Conservation (phyloP, 2,113 vertebrate genomes). For the Tretioscincus oriximinensis region DNA sequence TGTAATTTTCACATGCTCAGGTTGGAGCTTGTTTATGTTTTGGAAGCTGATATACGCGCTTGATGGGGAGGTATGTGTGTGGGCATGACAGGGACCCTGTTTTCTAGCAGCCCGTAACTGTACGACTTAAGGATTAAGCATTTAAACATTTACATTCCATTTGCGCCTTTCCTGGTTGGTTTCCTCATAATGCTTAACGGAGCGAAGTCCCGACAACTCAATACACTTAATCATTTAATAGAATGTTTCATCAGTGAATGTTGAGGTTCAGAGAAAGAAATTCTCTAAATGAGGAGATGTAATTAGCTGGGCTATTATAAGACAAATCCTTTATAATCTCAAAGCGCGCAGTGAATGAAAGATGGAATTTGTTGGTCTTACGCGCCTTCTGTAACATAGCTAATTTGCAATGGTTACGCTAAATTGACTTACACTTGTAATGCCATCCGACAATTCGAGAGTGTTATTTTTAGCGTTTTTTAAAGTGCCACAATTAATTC, state of each 20-base stretch:
- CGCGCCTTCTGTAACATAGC: constrained; percentile 45
- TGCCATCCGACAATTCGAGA: constrained; percentile 48
- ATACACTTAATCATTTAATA: constrained; percentile 44
- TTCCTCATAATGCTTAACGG: constrained; percentile 24
- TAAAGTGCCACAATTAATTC: constrained; percentile 67
- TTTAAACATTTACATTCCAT: constrained; percentile 5
- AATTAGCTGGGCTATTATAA: constrained; percentile 63
- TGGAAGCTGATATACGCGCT: no score
- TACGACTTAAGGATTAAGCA: constrained; percentile 10
- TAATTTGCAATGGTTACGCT: constrained; percentile 50
- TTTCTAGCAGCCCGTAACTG: neutral
- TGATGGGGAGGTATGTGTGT: no score
- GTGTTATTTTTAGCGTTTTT: constrained; percentile 48
- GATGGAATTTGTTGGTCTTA: constrained; percentile 53
- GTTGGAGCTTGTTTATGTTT: no score
- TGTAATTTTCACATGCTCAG: no score
- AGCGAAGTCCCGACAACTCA: constrained; percentile 17
- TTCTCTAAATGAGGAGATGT: constrained; percentile 52
- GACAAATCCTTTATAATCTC: constrained; percentile 63
- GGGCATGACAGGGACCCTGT: neutral
- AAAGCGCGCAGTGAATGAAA: constrained; percentile 14
- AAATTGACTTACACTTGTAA: constrained; percentile 68
- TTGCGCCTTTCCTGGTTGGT: neutral
- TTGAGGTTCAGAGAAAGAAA: constrained; percentile 30
- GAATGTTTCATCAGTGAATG: constrained; percentile 45